Percentiles rank a stretch among this genome's conserved stretches.
Evolutionary conservation across 2,113 vertebrate species (phyloP).

Genomic region (Plecotus auritus): DNA sequence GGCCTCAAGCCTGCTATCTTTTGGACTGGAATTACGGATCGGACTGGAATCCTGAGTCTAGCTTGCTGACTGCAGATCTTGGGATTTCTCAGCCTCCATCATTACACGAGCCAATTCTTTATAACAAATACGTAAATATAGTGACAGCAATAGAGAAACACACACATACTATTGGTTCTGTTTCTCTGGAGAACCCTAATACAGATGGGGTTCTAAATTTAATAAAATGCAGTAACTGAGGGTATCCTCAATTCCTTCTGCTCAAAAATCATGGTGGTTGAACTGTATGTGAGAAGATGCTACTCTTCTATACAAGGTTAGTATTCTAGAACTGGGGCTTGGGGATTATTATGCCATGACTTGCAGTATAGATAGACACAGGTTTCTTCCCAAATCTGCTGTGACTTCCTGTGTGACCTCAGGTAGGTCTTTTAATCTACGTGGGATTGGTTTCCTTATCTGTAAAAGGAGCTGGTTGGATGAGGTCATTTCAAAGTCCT

Average conservation of each 20-base stretch:
- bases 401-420: background rate
- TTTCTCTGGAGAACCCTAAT: conserved; percentile 3
- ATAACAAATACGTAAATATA: background rate
- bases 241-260: background rate
- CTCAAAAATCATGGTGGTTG: background rate
- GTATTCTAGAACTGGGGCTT: background rate
- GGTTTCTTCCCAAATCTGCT: background rate
- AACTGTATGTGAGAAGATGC: background rate
- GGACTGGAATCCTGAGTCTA: background rate
- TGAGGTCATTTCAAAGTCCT: background rate
- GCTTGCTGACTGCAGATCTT: background rate
- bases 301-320: background rate
- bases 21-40: background rate
- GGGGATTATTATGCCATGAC: background rate
- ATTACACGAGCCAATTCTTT: background rate
- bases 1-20: background rate
- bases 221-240: background rate
- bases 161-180: background rate
- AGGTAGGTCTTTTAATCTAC: background rate
- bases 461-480: background rate
- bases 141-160: background rate
- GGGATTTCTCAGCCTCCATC: background rate
- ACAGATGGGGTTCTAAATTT: background rate
- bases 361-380: background rate
- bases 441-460: background rate